Percentiles rank a stretch among this genome's conserved stretches.
Conservation (phyloP, 2,113 vertebrate species). For the Natator depressus region DNA sequence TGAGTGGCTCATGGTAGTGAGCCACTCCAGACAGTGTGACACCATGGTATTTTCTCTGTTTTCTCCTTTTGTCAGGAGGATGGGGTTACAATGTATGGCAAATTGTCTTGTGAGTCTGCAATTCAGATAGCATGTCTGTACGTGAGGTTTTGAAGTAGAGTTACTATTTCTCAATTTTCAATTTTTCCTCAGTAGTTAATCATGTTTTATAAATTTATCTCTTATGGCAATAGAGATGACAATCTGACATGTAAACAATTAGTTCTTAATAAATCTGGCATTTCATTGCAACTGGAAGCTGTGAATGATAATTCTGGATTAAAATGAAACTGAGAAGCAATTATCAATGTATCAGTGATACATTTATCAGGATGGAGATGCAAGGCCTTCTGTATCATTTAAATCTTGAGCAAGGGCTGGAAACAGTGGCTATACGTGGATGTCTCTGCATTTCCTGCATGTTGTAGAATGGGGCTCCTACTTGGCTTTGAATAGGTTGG, state of each 20-base stretch:
- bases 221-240: slow-evolving; percentile 8
- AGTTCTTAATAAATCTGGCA: slow-evolving; percentile 1
- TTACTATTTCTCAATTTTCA: slow-evolving; percentile 5
- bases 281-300: background rate
- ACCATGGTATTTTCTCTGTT: background rate
- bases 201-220: background rate
- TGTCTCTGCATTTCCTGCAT: background rate
- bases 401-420: background rate
- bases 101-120: background rate
- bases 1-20: background rate
- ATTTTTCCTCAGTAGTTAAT: background rate
- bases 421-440: background rate
- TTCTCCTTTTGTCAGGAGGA: background rate
- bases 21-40: background rate
- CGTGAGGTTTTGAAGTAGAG: background rate
- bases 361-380: background rate
- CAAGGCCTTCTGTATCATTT: background rate
- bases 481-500: background rate
- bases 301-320: background rate
- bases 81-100: background rate
- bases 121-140: slow-evolving; percentile 1
- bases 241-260: background rate
- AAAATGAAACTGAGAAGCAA: slow-evolving; percentile 5
- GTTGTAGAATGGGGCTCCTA: background rate
- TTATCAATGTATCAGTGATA: background rate